Evolutionary conservation across 1,140 invertebrate genomes (phyloP), one percentile per base, ranked within the genome.

Genomic region (Steinernema khuongi): DNA sequence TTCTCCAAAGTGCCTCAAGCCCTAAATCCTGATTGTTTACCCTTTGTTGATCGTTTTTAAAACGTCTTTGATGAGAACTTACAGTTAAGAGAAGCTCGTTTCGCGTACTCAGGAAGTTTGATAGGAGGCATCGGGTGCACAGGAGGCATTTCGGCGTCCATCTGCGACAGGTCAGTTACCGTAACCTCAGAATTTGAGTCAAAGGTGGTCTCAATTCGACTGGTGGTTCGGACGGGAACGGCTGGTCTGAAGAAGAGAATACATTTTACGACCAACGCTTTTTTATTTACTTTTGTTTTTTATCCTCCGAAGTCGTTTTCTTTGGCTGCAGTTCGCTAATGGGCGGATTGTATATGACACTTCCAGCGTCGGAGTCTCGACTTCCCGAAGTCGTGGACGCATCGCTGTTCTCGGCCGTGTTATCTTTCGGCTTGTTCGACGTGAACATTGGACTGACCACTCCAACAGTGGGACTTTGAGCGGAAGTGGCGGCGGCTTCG

Each of bases 401-500:
- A 22, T 66, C 71, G 19, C 50, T 60, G 50, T 60, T 14, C 22
- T 60, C 50, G 19, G 50, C 50, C 4, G 50, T 14, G 19, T 60
- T 60, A 7, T 60, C 50, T 26, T 60, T 60, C 11, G 50, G 4
- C 50, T 60, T 60, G 7, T 14, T 4, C 22, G 50, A 11, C 7
- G 7, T 60, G 72, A 31, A 74, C 74, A 76, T 76, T 26, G 74
- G 74, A 26, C 73, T 76, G 7, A 76, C 74, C 1, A 76, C 71
- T 17, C 74, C 74, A 68, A 76, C 71, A 26, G 74, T 76, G 18
- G 72, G 72, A 74, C 72, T 74, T 22, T 73, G 70, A 70, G 70
- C 72, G 17, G 71, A 74, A 18, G 75, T 70, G 32, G 67, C 68
- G 30, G 75, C 66, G 0, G 22, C 50, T 60, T 7, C 7, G 50